Percentiles rank a stretch among this genome's conserved stretches.
These are phyloP conservation scores for Eupithecia inturbata DNA, from an alignment of 2,888 invertebrate species.

Conservation along the genomic window DNA sequence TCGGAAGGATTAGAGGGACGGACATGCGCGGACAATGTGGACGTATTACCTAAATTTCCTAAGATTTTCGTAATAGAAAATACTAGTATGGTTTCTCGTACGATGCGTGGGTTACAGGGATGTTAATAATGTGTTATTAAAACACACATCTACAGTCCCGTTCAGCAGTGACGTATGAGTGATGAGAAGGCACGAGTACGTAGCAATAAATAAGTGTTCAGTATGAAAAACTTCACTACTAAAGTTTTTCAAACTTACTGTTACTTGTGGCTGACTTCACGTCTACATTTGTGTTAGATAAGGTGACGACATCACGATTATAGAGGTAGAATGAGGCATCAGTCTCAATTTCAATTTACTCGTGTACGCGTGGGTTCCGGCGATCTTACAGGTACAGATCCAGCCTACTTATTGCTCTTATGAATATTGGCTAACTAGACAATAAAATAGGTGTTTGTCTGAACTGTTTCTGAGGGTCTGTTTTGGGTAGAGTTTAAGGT, in stretches of 20 bases:
- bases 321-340: conserved; percentile 17
- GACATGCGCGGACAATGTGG: not conserved
- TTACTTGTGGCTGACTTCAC: no score
- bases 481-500: not conserved
- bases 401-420: conserved; percentile 19
- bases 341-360: conserved; percentile 36
- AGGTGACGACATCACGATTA: not conserved
- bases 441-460: not conserved
- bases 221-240: no score
- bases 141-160: no score
- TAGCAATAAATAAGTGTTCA: no score
- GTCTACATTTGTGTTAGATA: not conserved
- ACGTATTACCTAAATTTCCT: not conserved
- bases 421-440: not conserved
- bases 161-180: no score
- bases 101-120: no score
- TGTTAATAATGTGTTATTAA: no score
- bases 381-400: conserved; percentile 9
- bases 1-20: conserved; percentile 38
- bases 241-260: no score
- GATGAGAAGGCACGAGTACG: no score
- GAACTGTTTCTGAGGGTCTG: not conserved
- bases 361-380: conserved; percentile 28
- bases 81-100: not conserved
- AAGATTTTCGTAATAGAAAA: not conserved